These are phyloP conservation scores for Dreissena polymorpha DNA, from an alignment of 1,140 invertebrate genomes.

Conservation along the genomic window DNA sequence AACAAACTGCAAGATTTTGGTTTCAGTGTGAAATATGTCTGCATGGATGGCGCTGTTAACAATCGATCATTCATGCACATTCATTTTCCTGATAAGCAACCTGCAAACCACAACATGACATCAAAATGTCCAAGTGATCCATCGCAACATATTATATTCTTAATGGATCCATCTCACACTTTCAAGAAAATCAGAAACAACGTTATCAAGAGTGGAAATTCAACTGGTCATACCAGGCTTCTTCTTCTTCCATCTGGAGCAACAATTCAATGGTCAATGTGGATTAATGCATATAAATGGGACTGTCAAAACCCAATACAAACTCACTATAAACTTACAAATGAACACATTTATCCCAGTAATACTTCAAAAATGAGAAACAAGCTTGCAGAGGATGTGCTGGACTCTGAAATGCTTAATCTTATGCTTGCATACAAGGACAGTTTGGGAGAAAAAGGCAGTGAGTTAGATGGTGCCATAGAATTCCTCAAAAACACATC, in stretches of 20 bases:
- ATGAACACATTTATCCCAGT: conserved; percentile 33
- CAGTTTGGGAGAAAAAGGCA: too few relatives aligned
- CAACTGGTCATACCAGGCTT: not conserved
- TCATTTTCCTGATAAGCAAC: not conserved
- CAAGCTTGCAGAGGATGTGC: conserved; percentile 47
- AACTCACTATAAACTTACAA: conserved; percentile 33
- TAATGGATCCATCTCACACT: not conserved
- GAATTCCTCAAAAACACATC: too few relatives aligned
- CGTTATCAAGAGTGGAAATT: conserved; percentile 22
- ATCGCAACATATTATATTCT: not conserved
- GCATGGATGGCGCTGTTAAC: conserved; percentile 46
- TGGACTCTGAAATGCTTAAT: conserved; percentile 45
- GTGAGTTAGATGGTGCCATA: too few relatives aligned
- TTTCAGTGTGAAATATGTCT: too few relatives aligned
- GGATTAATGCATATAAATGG: too few relatives aligned
- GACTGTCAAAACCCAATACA: conserved; percentile 20
- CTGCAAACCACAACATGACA: conserved; percentile 20
- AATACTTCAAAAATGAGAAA: conserved; percentile 45
- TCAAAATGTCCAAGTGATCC: not conserved
- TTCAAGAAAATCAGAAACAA: conserved; percentile 38
- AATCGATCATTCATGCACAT: conserved; percentile 50
- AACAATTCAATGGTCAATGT: conserved; percentile 44
- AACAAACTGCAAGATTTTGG: too few relatives aligned
- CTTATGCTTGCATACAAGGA: too few relatives aligned
- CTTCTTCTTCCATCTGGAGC: not conserved